These are phyloP conservation scores for Cariama cristata DNA, from an alignment of 2,113 vertebrate genomes.

Conservation along the genomic window DNA sequence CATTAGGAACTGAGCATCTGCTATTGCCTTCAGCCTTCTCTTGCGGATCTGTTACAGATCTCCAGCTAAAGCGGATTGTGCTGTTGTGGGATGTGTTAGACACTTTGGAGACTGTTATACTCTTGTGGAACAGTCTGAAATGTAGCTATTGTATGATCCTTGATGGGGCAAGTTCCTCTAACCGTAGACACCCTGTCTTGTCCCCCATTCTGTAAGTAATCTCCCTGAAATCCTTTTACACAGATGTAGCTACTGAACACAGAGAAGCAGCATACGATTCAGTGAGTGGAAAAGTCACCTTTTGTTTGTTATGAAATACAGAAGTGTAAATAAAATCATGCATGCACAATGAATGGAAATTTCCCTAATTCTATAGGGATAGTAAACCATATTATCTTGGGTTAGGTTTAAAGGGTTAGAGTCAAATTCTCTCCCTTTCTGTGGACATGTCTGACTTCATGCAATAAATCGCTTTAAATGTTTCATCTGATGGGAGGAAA, in stretches of 20 bases:
- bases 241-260: not conserved
- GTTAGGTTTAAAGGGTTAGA: not conserved
- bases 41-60: not conserved
- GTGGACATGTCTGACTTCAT: not conserved
- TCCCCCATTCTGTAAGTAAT: not conserved
- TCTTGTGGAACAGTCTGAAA: not conserved
- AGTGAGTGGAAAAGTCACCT: not conserved
- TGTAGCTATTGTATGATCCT: accelerated
- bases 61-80: not conserved
- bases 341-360: accelerated
- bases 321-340: not conserved
- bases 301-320: not conserved
- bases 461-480: not conserved
- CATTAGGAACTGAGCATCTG: not conserved
- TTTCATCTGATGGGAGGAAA: not conserved
- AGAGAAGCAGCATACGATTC: not conserved
- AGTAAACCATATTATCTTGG: not conserved
- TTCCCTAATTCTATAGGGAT: not conserved
- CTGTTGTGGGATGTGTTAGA: not conserved
- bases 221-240: not conserved
- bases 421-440: not conserved
- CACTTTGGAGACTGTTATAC: not conserved
- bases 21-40: not conserved
- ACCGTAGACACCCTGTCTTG: not conserved
- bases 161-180: not conserved